Percentiles rank a stretch among this genome's conserved stretches.
phyloP scores from a whole-genome alignment of 2,113 vertebrate species.

The Hiodon alosoides region DNA sequence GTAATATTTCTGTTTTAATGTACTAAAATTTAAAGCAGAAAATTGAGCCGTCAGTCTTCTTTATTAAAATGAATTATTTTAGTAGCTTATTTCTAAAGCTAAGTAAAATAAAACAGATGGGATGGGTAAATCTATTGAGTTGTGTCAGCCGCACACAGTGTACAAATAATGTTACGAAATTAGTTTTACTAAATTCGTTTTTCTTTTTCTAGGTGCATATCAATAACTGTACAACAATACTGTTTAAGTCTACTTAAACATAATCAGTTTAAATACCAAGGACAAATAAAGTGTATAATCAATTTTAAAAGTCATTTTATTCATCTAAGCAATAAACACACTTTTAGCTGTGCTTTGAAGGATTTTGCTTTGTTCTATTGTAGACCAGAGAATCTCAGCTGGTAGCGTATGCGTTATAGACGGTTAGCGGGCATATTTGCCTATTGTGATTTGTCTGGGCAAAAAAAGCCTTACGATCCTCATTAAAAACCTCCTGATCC shows the following conservation, averaged over 20 bases:
- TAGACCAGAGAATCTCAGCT: too few relatives aligned
- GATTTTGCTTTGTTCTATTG: too few relatives aligned
- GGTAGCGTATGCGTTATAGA: background rate
- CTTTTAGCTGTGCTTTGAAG: background rate
- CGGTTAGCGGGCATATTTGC: too few relatives aligned
- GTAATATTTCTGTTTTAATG: constrained; percentile 17
- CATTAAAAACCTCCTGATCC: too few relatives aligned
- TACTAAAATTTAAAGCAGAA: constrained; percentile 59
- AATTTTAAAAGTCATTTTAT: background rate
- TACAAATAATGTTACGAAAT: background rate
- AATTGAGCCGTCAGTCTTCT: constrained; percentile 43
- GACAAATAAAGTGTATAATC: background rate
- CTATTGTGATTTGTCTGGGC: too few relatives aligned
- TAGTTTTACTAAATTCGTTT: constrained; percentile 20
- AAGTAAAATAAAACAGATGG: constrained; percentile 36
- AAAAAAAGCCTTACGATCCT: too few relatives aligned
- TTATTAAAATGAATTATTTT: constrained; percentile 64
- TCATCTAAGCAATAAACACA: background rate
- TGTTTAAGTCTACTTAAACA: constrained; percentile 10
- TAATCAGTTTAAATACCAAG: constrained; percentile 2
- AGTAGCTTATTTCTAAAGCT: constrained; percentile 49
- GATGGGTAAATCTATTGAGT: constrained; percentile 13
- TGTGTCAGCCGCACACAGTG: constrained; percentile 20
- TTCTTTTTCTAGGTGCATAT: constrained; percentile 20
- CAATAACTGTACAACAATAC: background rate